phyloP scores from a whole-genome alignment of 2,113 vertebrate genomes.

The Amphilophus citrinellus region DNA sequence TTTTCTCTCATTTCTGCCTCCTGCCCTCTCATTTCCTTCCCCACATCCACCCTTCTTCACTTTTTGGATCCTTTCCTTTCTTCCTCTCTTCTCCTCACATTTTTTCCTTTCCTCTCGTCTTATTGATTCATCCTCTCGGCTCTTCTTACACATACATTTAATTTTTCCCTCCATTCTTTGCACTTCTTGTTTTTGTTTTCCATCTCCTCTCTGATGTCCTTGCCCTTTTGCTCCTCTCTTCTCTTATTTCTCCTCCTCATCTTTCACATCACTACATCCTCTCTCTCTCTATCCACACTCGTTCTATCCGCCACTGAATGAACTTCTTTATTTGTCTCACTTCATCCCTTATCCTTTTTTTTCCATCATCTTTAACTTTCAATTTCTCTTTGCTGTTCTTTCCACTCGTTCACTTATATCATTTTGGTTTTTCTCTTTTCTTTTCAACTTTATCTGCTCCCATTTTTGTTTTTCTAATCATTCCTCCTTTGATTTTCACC shows the following conservation, averaged over 20 bases:
- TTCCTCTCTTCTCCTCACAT: neutral
- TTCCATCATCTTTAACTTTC: neutral
- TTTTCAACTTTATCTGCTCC: neutral
- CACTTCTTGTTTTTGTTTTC: conserved; percentile 3
- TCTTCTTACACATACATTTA: conserved; percentile 11
- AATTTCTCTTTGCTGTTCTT: neutral
- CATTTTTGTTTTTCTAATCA: neutral
- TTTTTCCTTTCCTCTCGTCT: neutral
- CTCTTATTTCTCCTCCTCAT: neutral
- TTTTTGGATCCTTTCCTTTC: neutral
- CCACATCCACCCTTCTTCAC: neutral
- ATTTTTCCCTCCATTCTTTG: conserved; percentile 9
- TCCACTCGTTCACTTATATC: neutral
- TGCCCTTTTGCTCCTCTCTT: neutral
- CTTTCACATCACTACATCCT: neutral
- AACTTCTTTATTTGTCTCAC: neutral
- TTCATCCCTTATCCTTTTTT: neutral
- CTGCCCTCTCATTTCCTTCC: neutral
- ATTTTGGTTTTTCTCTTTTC: neutral
- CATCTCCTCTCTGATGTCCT: conserved; percentile 2
- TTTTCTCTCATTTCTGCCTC: neutral
- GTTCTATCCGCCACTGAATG: neutral
- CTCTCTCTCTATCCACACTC: neutral
- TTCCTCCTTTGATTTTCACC: neutral
- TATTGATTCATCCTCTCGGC: neutral